Conservation (phyloP, 2,113 vertebrate species). For the Syngnathus floridae region DNA sequence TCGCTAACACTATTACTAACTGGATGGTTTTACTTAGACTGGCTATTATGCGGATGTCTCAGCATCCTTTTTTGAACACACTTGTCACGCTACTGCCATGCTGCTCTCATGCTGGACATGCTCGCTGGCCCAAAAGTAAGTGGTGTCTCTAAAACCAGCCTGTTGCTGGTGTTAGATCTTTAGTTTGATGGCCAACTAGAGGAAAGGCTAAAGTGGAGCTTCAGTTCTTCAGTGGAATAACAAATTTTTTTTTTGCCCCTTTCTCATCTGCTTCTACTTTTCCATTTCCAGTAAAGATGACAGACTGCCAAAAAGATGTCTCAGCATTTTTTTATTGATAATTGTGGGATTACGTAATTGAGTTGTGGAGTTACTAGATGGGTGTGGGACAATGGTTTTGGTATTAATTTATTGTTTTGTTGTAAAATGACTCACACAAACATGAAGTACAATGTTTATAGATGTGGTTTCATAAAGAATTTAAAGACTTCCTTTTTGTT, state of each 20-base stretch:
- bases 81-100: slow-evolving; percentile 61
- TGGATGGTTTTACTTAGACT: slow-evolving; percentile 62
- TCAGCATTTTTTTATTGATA: slow-evolving; percentile 6
- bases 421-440: slow-evolving; percentile 14
- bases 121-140: slow-evolving; percentile 30
- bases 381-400: slow-evolving; percentile 8
- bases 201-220: slow-evolving; percentile 24
- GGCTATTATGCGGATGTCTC: slow-evolving; percentile 64
- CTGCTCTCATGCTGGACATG: slow-evolving; percentile 53
- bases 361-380: not conserved
- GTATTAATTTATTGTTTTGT: slow-evolving; percentile 9
- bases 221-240: not conserved
- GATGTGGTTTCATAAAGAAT: slow-evolving; percentile 1
- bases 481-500: not conserved
- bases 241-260: not conserved
- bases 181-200: slow-evolving; percentile 20
- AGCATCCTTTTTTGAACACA: slow-evolving; percentile 55
- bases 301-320: not conserved
- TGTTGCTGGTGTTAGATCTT: not conserved
- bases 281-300: not conserved
- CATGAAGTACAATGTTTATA: not conserved
- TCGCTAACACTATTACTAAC: slow-evolving; percentile 64
- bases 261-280: slow-evolving; percentile 8
- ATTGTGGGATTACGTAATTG: not conserved
- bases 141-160: slow-evolving; percentile 35